Conservation (phyloP, 2,888 invertebrate genomes). For the Drosophila parthenogenetica region DNA sequence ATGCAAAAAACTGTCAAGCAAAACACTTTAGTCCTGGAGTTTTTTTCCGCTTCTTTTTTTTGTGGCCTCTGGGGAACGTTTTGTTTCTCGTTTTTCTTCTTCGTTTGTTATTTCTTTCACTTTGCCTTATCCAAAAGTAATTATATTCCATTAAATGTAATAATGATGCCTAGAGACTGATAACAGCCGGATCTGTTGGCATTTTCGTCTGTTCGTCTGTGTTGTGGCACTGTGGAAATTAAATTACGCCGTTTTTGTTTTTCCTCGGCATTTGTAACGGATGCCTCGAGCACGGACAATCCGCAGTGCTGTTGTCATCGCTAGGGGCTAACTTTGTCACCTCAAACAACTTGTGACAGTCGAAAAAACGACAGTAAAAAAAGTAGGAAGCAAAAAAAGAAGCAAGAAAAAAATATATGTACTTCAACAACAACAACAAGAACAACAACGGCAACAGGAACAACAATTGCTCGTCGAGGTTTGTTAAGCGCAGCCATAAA, state of each 20-base stretch:
- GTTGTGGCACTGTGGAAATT: slow-evolving; percentile 51
- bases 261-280: slow-evolving; percentile 44
- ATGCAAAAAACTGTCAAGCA: slow-evolving; percentile 52
- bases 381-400: neutral
- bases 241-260: slow-evolving; percentile 72
- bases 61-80: slow-evolving; percentile 25
- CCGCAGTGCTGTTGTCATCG: slow-evolving; percentile 37
- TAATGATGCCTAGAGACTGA: slow-evolving; percentile 75
- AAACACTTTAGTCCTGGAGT: slow-evolving; percentile 31
- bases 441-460: neutral
- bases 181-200: slow-evolving; percentile 56
- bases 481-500: slow-evolving; percentile 80
- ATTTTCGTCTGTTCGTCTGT: slow-evolving; percentile 14
- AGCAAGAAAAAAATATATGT: neutral
- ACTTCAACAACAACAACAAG: slow-evolving; percentile 2
- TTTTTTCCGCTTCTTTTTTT: slow-evolving; percentile 2
- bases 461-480: slow-evolving; percentile 67
- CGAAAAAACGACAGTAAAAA: slow-evolving; percentile 18
- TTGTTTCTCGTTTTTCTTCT: slow-evolving; percentile 10
- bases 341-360: slow-evolving; percentile 54
- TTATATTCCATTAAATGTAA: slow-evolving; percentile 80
- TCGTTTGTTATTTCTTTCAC: slow-evolving; percentile 73
- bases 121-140: slow-evolving; percentile 81
- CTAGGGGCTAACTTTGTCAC: slow-evolving; percentile 60
- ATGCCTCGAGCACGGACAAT: slow-evolving; percentile 53